These are phyloP conservation scores for Chamaetylas fuelleborni DNA, from an alignment of 2,113 vertebrate species.

Conservation along the genomic window DNA sequence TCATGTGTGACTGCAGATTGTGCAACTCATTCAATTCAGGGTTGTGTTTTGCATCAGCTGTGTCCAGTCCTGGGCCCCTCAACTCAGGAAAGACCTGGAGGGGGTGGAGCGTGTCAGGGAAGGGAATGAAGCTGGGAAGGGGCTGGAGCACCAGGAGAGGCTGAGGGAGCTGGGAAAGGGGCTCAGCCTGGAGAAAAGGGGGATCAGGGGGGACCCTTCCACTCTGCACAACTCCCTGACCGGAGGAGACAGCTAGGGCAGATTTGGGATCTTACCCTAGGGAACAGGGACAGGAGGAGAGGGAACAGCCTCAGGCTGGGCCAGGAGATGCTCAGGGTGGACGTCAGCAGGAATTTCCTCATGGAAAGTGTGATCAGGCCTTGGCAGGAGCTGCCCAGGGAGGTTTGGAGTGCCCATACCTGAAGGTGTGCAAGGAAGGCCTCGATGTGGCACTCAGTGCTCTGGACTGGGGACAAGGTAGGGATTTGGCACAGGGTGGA, in stretches of 20 bases:
- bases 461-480: not conserved
- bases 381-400: not conserved
- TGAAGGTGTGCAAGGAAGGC: not conserved
- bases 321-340: accelerated
- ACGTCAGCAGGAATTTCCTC: accelerated
- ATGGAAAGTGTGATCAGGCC: not conserved
- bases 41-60: not conserved
- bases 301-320: not conserved
- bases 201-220: not conserved
- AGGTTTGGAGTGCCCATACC: not conserved
- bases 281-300: not conserved
- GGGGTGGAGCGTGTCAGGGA: not conserved
- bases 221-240: not conserved
- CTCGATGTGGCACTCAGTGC: not conserved
- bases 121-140: not conserved
- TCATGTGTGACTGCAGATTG: accelerated
- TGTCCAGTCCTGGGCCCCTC: not conserved
- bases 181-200: not conserved
- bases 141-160: no score
- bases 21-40: not conserved
- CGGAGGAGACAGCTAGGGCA: not conserved
- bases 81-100: not conserved
- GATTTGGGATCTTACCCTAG: not conserved
- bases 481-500: no score
- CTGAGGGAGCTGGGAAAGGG: not conserved